Base-by-base conservation (phyloP, 2,113 vertebrate species). In the Phylloscopus trochiloides region DNA sequence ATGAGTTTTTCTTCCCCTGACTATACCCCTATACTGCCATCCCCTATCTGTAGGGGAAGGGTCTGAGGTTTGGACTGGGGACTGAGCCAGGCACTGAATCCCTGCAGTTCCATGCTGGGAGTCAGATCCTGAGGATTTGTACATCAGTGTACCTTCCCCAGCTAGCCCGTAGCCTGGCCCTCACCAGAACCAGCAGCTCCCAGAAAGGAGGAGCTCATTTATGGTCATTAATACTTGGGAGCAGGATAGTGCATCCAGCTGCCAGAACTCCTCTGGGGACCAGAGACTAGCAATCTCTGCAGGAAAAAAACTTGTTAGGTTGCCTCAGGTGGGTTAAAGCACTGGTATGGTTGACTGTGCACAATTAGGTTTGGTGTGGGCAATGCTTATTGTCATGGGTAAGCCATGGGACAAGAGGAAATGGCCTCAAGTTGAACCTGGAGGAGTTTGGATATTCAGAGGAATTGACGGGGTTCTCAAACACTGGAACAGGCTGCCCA, bases 181-280 rank as follows among this genome's bases (percentile, higher is more conserved):
- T 29, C 17, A 1, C 2, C 3, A 85, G 47, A 88, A 12, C n/a
- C 40, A 19, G 57, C 7, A 11, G 42, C 38, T 71, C 28, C 57
- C 0, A 1, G 17, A 21, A 57, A 18, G 1, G 0, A 32, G 59
- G 25, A 57, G 57, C 57, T 86, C 21, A 1, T 58, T 67, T 36
- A 3, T 9, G 8, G 10, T 13, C 25, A 4, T 28, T 16, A 31
- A 26, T n/a, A 15, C 62, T 6, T 42, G 52, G 55, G 36, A 70
- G 17, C 31, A 43, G 36, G 22, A 14, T 6, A 5, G 19, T 20
- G 14, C 2, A 0, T 25, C 51, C 1, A 1, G 18, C 14, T 25
- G 26, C 43, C 1, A 2, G 20, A 24, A 15, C 21, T 71, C 22
- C n/a, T 63, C 57, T 29, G 42, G 42, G 18, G 7, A 57, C 36